Percentiles rank a stretch among this genome's conserved stretches.
phyloP scores from a whole-genome alignment of 2,113 vertebrate genomes.

The Raphicerus campestris region DNA sequence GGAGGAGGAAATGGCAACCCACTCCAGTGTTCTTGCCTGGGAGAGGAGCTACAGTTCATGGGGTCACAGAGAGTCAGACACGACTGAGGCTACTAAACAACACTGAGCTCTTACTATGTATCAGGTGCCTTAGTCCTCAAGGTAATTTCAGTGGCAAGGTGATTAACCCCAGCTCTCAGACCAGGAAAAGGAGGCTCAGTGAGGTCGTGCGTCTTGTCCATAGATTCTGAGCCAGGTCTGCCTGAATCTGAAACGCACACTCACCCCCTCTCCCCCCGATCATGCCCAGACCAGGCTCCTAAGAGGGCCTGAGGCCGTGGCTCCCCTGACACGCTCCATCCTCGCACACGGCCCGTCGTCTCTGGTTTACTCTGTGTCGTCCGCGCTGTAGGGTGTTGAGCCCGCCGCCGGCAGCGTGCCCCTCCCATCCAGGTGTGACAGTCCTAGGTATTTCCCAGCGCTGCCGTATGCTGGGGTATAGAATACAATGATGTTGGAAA shows the following conservation, averaged over 20 bases:
- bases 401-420: not conserved
- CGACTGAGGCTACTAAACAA: not conserved
- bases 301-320: accelerated
- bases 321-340: accelerated
- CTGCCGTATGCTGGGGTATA: too few species aligned
- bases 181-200: not conserved
- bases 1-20: not conserved
- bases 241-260: not conserved
- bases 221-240: not conserved
- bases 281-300: not conserved
- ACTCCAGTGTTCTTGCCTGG: not conserved
- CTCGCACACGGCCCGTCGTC: not conserved
- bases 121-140: not conserved
- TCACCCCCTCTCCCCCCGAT: too few species aligned
- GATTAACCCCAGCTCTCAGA: not conserved
- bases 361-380: not conserved
- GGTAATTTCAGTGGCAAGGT: not conserved
- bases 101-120: accelerated
- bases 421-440: not conserved
- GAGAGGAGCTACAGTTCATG: not conserved
- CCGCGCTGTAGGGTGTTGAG: accelerated
- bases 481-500: not conserved
- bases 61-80: not conserved
- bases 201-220: not conserved
- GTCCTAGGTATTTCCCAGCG: not conserved